Base-by-base conservation (phyloP, 92 coral and sea anemone genomes). In the Umimayanthus kanabou region DNA sequence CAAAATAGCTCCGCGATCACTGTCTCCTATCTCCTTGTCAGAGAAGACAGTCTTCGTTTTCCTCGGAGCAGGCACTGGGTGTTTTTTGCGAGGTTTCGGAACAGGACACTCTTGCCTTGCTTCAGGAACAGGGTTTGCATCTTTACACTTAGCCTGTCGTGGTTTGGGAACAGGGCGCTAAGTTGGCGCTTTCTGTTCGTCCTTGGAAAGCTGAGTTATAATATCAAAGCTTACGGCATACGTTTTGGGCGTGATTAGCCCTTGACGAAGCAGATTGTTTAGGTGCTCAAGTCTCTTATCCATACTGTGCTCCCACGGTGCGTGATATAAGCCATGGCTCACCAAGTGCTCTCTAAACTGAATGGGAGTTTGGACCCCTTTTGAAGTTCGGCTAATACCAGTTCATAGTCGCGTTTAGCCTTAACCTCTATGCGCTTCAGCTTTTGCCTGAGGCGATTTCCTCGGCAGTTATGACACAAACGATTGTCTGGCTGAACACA, bases 121-220 rank as follows among this genome's bases (percentile, higher is more conserved):
- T 26, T 69, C 29, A 5, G 37, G 73, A 33, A 69, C 39, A 26
- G 73, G 73, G 0, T 33, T 33, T 33, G 37, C 37, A 33, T 33
- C 37, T 45, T 45, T 45, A 75, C 53, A 25, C 26, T 75, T 75
- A 11, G 3, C 25, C 79, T 40, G 50, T 75, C 79, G 79, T 75
- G 79, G 79, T 15, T 37, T 45, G 9, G 6, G 79, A 39, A 75
- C 79, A 39, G 79, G 79, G 50, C 55, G n/a, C 47, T 37, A 39
- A 75, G 25, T 11, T 3, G 23, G 26, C n/a, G 71, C 15, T 13
- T 47, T 25, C 29, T 55, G 47, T 80, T 28, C 72, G 2, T 20
- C 43, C 39, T 80, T 30, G 71, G 84, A 80, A 80, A 80, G 84
- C 72, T 57, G 84, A 49, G 84, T 80, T 53, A 57, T 11, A 28